Evolutionary conservation across 2,113 vertebrate genomes (phyloP).

Genomic region (Gambusia affinis): DNA sequence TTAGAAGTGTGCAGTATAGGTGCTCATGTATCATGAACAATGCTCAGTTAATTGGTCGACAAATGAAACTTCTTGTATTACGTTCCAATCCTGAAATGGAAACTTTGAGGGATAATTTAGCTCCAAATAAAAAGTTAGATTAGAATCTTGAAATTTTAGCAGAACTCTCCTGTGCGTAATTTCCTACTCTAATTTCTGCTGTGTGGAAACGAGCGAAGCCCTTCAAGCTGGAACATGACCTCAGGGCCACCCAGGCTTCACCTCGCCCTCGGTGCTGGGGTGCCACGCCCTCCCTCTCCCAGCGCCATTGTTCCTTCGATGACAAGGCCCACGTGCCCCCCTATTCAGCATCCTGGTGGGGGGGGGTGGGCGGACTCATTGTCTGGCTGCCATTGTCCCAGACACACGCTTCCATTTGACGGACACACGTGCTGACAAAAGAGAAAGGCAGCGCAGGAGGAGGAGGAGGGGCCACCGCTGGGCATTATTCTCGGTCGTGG

Average conservation of each 20-base stretch:
- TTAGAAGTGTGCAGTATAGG: too few species aligned
- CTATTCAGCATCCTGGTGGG: slow-evolving; percentile 71
- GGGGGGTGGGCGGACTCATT: slow-evolving; percentile 71
- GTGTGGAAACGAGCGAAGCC: slow-evolving; percentile 1
- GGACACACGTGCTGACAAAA: slow-evolving; percentile 81
- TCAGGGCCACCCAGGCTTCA: slow-evolving; percentile 54
- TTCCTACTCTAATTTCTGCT: neutral
- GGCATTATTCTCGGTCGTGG: slow-evolving; percentile 68
- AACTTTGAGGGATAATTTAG: too few species aligned
- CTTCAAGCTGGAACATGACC: slow-evolving; percentile 39
- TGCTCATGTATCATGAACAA: too few species aligned
- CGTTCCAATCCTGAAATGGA: too few species aligned
- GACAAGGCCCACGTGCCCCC: slow-evolving; percentile 80
- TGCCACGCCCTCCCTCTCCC: slow-evolving; percentile 55
- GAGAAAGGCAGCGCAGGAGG: slow-evolving; percentile 57
- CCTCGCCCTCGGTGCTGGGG: slow-evolving; percentile 24
- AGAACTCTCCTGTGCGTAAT: too few species aligned
- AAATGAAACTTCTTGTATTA: too few species aligned
- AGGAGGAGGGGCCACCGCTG: slow-evolving; percentile 66
- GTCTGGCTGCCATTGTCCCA: slow-evolving; percentile 78
- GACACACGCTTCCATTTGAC: slow-evolving; percentile 81
- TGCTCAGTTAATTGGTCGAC: too few species aligned
- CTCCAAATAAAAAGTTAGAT: too few species aligned
- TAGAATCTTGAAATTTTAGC: too few species aligned
- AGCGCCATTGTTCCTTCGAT: slow-evolving; percentile 71